Evolutionary conservation across 2,797 vertebrate species (phyloP), one percentile per base, ranked within the genome.

Genomic region (Aphelocoma californica): DNA sequence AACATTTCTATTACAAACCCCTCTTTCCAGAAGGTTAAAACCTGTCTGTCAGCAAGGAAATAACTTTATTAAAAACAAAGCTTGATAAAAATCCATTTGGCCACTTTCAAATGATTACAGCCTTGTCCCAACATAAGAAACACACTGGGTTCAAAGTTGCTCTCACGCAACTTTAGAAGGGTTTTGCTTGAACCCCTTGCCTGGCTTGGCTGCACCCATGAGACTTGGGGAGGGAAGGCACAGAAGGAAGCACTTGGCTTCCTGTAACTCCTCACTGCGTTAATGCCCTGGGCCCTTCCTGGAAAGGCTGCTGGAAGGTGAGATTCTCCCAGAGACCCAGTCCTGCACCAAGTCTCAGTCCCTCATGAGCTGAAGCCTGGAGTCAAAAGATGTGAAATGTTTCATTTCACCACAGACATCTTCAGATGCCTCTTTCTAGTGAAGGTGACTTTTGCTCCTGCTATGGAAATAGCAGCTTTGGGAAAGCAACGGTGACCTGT

Each of bases 21-120:
- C 97, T 96, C 96, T 97, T 97, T 98, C 97, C 90, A 97, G 97
- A 97, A 97, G 97, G 97, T 97, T 97, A 97, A 97, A 97, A 97
- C 97, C 96, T 96, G 97, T 96, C 93, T 94, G 91, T 92, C 96
- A 91, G 92, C 96, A 93, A 95, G 96, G 95, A 97, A 97, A 95
- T 96, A 95, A 97, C 92, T 95, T 97, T 92, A 96, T 92, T 95
- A 89, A 86, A 84, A 91, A 93, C 87, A 97, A 97, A 96, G 93
- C 95, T 95, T 78, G 95, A 95, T 95, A 94, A 97, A 97, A 96
- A 92, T 69, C 92, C 75, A 81, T 91, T 93, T 92, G 88, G 79
- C 50, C 91, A 66, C 69, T 94, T 94, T 69, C 50, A 94, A 44
- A 90, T 38, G 38, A 88, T 79, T 90, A 81, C 75, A 93, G 79